Conservation (phyloP, 2,888 invertebrate genomes). For the Blastobasis adustella region DNA sequence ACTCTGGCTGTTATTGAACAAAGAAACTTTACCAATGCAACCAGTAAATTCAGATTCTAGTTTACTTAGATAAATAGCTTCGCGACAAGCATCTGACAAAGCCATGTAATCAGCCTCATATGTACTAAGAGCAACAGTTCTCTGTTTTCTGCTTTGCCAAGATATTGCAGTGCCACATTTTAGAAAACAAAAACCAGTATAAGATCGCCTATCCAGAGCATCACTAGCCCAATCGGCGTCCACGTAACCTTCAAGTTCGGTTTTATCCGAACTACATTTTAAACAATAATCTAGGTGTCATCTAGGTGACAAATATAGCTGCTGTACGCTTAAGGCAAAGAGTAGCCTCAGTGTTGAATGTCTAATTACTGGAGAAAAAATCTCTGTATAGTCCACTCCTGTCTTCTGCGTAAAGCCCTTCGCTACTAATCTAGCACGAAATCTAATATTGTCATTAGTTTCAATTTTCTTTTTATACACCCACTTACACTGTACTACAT, state of each 20-base stretch:
- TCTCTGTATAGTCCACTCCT: conserved; percentile 13
- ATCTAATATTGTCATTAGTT: conserved; percentile 8
- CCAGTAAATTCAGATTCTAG: conserved; percentile 6
- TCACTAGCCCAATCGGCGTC: conserved; percentile 11
- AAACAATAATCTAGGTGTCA: conserved; percentile 13
- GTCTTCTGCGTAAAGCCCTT: too few species aligned
- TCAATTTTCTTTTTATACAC: conserved; percentile 8
- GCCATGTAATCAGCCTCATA: conserved; percentile 11
- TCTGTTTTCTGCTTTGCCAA: too few species aligned
- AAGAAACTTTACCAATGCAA: conserved; percentile 3
- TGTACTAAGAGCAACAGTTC: conserved; percentile 6
- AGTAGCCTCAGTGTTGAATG: conserved; percentile 10
- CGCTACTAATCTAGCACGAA: conserved; percentile 12
- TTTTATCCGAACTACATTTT: conserved; percentile 4
- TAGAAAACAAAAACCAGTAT: too few species aligned
- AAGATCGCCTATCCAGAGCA: conserved; percentile 7
- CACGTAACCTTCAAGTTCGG: conserved; percentile 6
- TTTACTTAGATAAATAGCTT: conserved; percentile 8
- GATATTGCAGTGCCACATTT: too few species aligned
- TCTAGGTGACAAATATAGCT: conserved; percentile 11
- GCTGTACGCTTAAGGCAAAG: conserved; percentile 10
- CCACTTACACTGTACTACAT: conserved; percentile 10
- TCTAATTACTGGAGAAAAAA: conserved; percentile 11
- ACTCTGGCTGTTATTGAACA: conserved; percentile 11
- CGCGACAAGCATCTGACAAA: conserved; percentile 8